Evolutionary conservation across 2,888 invertebrate species (phyloP), one percentile per base, ranked within the genome.

Genomic region (Anoncus sp.): DNA sequence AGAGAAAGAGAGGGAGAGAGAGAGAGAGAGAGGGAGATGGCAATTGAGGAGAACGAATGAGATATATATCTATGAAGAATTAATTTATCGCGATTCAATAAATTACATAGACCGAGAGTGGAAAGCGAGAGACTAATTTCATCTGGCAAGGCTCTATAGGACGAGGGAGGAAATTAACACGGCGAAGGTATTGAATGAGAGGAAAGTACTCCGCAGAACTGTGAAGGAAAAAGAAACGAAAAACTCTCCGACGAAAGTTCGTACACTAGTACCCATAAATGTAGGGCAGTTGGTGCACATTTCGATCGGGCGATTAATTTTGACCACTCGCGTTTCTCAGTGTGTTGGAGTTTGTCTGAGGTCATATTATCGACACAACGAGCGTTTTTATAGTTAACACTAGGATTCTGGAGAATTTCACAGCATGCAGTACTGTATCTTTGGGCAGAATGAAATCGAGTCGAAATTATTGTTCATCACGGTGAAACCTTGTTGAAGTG

Each of bases 41-140:
- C 35, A 38, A 65, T 47, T 67, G 22, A 51, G 57, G 40, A 38
- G 53, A 62, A 12, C 20, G 7, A 59, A n/a, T 20, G 40, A 57
- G 55, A 62, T 53, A 57, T 47, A n/a, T 18, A 45, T 35, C 18
- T 7, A 43, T 20, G 40, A 27, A 43, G 45, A 73, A 73, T 67
- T 67, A 49, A 73, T 71, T 72, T 67, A 57, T 53, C 47, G 45
- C 35, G 51, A 72, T 62, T 60, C 49, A 55, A 75, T 66, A 53
- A 65, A 57, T 49, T 51, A 60, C 71, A 59, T 51, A 65, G 65
- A 65, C 65, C 35, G 49, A 20, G 49, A 31, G 59, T 27, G 43
- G 27, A 59, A 12, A 63, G 38, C 35, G 47, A 22, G 55, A 60
- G 55, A 71, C 40, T 40, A 24, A 63, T 49, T 40, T 62, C 49